These are phyloP conservation scores for Bombycilla garrulus DNA, from an alignment of 2,113 vertebrate species.

Conservation along the genomic window DNA sequence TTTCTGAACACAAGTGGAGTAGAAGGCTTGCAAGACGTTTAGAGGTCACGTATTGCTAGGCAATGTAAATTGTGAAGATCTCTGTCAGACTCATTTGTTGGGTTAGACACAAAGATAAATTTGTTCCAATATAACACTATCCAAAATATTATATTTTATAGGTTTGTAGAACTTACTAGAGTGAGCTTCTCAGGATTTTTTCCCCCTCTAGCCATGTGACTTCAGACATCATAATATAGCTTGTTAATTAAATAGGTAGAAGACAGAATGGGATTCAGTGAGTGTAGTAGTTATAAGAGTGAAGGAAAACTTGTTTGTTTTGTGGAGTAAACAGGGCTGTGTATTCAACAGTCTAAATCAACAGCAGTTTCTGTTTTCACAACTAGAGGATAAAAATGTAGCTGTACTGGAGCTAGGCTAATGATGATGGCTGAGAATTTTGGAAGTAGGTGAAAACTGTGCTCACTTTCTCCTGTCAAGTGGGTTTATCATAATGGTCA, in stretches of 20 bases:
- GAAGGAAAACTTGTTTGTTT: background rate
- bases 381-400: background rate
- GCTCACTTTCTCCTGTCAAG: background rate
- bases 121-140: background rate
- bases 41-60: background rate
- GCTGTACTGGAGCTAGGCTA: background rate
- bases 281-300: background rate
- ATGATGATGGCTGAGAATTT: background rate
- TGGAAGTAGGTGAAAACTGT: background rate
- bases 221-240: background rate
- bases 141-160: background rate
- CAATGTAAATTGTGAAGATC: background rate
- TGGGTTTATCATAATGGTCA: background rate
- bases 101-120: background rate
- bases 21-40: background rate
- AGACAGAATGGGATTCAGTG: background rate
- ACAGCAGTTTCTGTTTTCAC: background rate
- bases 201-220: background rate
- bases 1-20: background rate
- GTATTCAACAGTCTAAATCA: background rate
- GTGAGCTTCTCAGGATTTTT: background rate
- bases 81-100: background rate
- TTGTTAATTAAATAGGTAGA: constrained; percentile 9
- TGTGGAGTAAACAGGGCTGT: background rate
- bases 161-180: background rate